Evolutionary conservation across 2,797 vertebrate species (phyloP).

Genomic region (Varecia variegata): DNA sequence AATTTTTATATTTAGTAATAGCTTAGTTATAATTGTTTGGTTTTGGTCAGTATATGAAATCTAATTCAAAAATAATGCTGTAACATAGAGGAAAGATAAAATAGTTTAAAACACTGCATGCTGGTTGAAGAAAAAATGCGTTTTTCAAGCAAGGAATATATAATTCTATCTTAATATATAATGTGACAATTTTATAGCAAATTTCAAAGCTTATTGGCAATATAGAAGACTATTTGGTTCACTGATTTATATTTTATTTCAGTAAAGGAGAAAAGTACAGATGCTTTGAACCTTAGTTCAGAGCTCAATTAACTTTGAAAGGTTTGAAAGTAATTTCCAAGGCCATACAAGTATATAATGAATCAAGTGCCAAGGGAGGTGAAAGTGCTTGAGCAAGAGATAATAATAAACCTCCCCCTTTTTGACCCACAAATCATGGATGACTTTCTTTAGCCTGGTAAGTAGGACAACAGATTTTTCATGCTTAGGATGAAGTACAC

Average conservation of each 20-base stretch:
- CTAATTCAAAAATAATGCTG: neutral
- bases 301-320: slow-evolving; percentile 65
- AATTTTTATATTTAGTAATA: neutral
- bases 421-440: slow-evolving; percentile 35
- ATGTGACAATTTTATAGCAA: neutral
- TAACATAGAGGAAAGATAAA: neutral
- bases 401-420: slow-evolving; percentile 20
- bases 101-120: neutral
- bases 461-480: slow-evolving; percentile 51
- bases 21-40: neutral
- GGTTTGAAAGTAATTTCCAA: slow-evolving; percentile 66
- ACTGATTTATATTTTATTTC: slow-evolving; percentile 55
- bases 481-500: neutral
- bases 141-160: neutral
- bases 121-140: neutral
- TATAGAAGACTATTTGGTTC: neutral
- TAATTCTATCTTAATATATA: slow-evolving; percentile 24
- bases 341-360: slow-evolving; percentile 59
- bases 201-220: neutral
- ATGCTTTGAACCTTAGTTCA: slow-evolving; percentile 53
- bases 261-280: slow-evolving; percentile 43
- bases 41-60: neutral
- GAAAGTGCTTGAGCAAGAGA: slow-evolving; percentile 6
- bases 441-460: slow-evolving; percentile 12
- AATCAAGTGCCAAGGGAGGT: slow-evolving; percentile 59